Evolutionary conservation across 2,797 vertebrate species (phyloP), one percentile per base, ranked within the genome.

Genomic region (Cuculus canorus): DNA sequence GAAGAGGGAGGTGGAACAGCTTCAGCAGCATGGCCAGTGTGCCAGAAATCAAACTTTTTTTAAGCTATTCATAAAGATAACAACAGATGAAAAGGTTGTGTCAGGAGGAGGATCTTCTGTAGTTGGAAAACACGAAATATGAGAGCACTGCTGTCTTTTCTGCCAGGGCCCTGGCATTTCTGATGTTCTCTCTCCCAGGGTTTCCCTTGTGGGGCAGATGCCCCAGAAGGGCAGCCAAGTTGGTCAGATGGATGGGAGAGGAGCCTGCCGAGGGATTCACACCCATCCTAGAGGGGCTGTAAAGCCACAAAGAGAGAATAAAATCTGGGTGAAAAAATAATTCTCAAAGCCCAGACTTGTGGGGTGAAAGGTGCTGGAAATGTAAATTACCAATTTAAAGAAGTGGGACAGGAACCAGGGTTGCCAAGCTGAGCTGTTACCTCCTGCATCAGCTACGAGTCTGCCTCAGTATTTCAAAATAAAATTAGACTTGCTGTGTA

Each of bases 401-500:
- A 93, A 89, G 65, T 81, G 76, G 82, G 92, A 77, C 71, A 63
- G 84, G 83, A 91, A 94, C 45, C 50, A 85, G 53, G 54, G 82
- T 79, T 85, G 84, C 82, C 65, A 80, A 64, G 82, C 79, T 43
- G 79, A 93, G 91, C 69, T 72, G 70, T 88, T 95, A 93, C 82
- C 90, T 88, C 94, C 87, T 91, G 65, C 85, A 93, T 95, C 94
- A 94, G 93, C 91, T 94, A 79, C 0, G 0, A 92, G 77, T 64
- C 93, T 95, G 93, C 87, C 89, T 95, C 8, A 1, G 37, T 77
- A 69, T 75, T 92, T 86, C 86, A 89, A 85, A 93, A 94, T 88
- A 92, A 96, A 95, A 88, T 93, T 88, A 92, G 91, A 89, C 66
- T 93, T 86, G 72, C 87, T 82, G 57, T 78, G 75, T 92, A 83